Base-by-base conservation (phyloP, 2,888 invertebrate species). In the Oscheius sp. region DNA sequence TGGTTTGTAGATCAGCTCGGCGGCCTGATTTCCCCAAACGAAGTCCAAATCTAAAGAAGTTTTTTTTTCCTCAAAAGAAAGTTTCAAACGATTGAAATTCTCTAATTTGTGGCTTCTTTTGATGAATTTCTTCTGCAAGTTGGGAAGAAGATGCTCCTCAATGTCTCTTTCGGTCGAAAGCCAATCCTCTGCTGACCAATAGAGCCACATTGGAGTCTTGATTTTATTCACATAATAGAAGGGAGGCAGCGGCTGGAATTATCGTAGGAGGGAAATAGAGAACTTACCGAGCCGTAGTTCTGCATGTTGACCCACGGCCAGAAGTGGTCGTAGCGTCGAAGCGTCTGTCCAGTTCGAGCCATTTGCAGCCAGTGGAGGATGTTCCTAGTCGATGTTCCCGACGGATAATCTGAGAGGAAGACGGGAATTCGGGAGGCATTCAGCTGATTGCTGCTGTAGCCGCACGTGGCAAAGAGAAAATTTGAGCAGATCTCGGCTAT, bases 401-500 rank as follows among this genome's bases (percentile, higher is more conserved):
- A 88, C 1, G 89, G 89, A 55, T 83, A 81, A 69, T 88, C 87
- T 27, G 83, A 74, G 4, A 87, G 74, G 72, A 88, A 89, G 3
- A 89, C 88, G 10, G 88, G 88, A 15, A 89, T 73, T 8, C 89
- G 86, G 37, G 87, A 88, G 88, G 88, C 42, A 67, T 86, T 86
- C 67, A 82, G 74, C 64, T 86, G 82, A 42, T 79, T 66, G 48
- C 78, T 83, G 27, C 84, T 81, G 0, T 84, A 87, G 92, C 94
- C 94, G 74, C 91, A 91, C 1, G 93, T 82, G 12, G 92, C 87
- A 85, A 93, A 93, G 67, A 94, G 79, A 0, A 91, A 85, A 85
- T 92, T 92, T 52, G 81, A 79, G 34, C 82, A 93, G 89, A 17
- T 73, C 73, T 0, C 52, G 12, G 29, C 6, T 8, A n/a, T 10